Evolutionary conservation across 2,113 vertebrate species (phyloP), one percentile per base, ranked within the genome.

Genomic region (Proteles cristata): DNA sequence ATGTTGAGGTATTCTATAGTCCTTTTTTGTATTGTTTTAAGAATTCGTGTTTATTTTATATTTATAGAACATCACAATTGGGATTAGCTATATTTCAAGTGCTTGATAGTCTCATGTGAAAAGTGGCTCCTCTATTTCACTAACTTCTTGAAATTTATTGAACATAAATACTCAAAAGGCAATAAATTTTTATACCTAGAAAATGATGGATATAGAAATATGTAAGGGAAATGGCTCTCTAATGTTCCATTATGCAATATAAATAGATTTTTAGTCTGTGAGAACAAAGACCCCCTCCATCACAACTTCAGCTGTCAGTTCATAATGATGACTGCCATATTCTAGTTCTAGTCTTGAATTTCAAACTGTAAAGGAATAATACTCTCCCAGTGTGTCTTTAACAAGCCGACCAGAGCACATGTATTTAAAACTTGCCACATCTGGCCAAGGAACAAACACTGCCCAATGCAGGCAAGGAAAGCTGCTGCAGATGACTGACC

Each of bases 151-250:
- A 86, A 61, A 95, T 88, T 96, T 65, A 81, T 35, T 74, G 43
- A 71, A 88, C 31, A n/a, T 39, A 93, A 96, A 88, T 23, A 74
- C 11, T 83, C 33, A 85, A 11, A 86, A 88, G 45, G 6, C 33
- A 96, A 81, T 90, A 66, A 43, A 68, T 43, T 88, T 93, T 94
- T 85, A 88, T 19, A 94, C 15, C 61, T 97, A 84, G 94, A 80
- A 82, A 68, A 83, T 95, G 90, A 98, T 19, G n/a, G 95, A 97
- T 95, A 95, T 80, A 74, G 94, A 97, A 95, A 96, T 93, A 94
- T 96, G 96, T 97, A 94, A 96, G 35, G 31, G 95, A 98, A 97
- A 98, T 96, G 83, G 68, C 95, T 98, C 97, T 97, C 89, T 93
- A 77, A 92, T 97, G 96, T 98, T 98, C 97, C 95, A 98, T 97